Percentiles rank a stretch among this genome's conserved stretches.
Evolutionary conservation across 1,140 invertebrate genomes (phyloP).

Genomic region (Hesperophylax magnus): DNA sequence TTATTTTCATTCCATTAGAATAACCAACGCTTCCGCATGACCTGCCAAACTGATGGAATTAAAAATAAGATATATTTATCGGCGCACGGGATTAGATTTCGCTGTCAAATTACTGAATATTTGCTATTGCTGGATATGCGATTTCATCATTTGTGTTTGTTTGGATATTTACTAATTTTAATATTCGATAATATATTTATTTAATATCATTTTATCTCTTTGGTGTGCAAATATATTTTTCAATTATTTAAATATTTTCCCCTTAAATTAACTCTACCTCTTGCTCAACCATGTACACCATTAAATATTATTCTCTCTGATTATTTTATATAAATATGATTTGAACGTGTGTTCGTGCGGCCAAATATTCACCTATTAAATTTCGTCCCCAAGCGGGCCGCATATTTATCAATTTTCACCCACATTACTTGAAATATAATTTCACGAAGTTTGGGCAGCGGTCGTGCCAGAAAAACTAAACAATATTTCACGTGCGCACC

Average conservation of each 20-base stretch:
- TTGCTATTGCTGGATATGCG: too few species aligned
- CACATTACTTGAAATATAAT: background rate
- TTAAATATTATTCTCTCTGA: background rate
- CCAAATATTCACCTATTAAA: conserved; percentile 18
- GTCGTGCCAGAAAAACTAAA: conserved; percentile 19
- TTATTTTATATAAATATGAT: background rate
- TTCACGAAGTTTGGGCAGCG: conserved; percentile 5
- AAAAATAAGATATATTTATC: too few species aligned
- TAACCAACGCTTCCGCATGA: background rate
- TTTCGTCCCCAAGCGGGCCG: background rate
- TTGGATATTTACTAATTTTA: too few species aligned
- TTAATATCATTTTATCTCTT: too few species aligned
- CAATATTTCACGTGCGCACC: conserved; percentile 25
- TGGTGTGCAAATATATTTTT: too few species aligned
- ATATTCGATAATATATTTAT: too few species aligned
- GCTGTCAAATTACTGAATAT: too few species aligned
- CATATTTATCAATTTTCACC: conserved; percentile 19
- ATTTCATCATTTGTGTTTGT: too few species aligned
- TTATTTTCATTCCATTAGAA: conserved; percentile 17
- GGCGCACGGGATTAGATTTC: too few species aligned
- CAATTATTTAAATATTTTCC: too few species aligned
- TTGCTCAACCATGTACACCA: too few species aligned
- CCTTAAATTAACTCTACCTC: too few species aligned
- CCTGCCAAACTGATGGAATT: background rate
- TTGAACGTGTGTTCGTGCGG: background rate